Conservation (phyloP, 2,888 invertebrate species). For the Meteorus cinctellus region DNA sequence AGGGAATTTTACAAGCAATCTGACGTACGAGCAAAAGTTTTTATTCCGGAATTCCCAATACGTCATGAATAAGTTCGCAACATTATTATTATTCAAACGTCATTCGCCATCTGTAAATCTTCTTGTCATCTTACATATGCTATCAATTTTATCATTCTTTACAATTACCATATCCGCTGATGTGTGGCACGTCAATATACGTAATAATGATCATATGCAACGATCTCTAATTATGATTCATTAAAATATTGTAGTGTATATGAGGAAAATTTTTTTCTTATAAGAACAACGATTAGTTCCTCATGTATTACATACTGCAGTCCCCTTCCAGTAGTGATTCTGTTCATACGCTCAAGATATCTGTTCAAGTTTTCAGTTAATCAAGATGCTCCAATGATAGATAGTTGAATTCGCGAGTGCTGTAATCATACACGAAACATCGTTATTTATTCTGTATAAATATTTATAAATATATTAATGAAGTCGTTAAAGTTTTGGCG, state of each 20-base stretch:
- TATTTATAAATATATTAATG: conserved; percentile 40
- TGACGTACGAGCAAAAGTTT: no score
- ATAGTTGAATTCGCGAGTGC: no score
- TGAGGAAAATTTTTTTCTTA: conserved; percentile 42
- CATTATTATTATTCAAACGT: neutral
- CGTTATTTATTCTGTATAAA: neutral
- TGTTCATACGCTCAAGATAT: neutral
- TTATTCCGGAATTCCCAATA: neutral
- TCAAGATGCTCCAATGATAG: no score
- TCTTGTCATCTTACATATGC: neutral
- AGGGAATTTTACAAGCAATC: neutral
- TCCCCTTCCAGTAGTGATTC: neutral
- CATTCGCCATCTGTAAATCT: neutral
- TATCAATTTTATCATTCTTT: conserved; percentile 2
- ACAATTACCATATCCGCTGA: neutral
- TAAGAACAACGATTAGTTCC: conserved; percentile 17
- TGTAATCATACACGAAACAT: no score
- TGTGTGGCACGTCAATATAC: neutral
- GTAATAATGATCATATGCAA: conserved; percentile 16
- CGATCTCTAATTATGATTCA: conserved; percentile 47
- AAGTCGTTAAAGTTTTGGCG: conserved; percentile 48
- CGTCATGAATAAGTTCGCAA: neutral
- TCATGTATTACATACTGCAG: neutral
- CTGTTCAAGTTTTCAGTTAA: no score
- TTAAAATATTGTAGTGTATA: conserved; percentile 23